These are phyloP conservation scores for Synchiropus splendidus DNA, from an alignment of 2,113 vertebrate species.

Conservation along the genomic window DNA sequence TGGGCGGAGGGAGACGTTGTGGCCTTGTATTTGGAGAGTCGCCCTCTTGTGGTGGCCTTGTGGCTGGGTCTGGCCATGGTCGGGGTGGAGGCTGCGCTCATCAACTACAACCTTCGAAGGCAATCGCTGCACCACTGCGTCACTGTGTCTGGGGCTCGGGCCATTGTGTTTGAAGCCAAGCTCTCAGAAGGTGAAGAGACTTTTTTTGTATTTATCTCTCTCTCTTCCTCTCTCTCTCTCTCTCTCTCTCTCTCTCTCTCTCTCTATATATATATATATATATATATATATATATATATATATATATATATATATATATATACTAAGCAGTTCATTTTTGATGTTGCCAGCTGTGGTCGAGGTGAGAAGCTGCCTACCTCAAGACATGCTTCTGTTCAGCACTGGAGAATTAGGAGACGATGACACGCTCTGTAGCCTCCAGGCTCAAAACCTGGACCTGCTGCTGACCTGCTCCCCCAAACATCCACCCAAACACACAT, in stretches of 20 bases:
- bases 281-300: too few relatives aligned
- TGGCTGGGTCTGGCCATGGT: slow-evolving; percentile 83
- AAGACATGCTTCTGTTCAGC: slow-evolving; percentile 67
- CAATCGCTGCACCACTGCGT: slow-evolving; percentile 74
- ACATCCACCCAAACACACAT: slow-evolving; percentile 26
- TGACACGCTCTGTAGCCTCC: slow-evolving; percentile 13
- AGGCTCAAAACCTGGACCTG: slow-evolving; percentile 57
- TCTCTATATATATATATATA: too few relatives aligned
- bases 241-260: too few relatives aligned
- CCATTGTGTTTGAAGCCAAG: slow-evolving; percentile 62
- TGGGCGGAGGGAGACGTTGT: slow-evolving; percentile 71
- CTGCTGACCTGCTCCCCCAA: slow-evolving; percentile 50
- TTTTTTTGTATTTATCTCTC: not conserved
- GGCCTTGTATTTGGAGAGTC: slow-evolving; percentile 78
- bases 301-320: too few relatives aligned
- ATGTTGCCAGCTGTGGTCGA: slow-evolving; percentile 60
- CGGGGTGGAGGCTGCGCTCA: slow-evolving; percentile 73
- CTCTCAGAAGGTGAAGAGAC: not conserved
- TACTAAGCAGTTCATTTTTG: too few relatives aligned
- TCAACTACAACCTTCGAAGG: slow-evolving; percentile 75
- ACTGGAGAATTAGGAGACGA: slow-evolving; percentile 31
- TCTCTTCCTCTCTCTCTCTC: too few relatives aligned
- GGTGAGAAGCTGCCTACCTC: slow-evolving; percentile 63
- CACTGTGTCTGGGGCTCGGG: slow-evolving; percentile 63
- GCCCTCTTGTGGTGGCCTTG: slow-evolving; percentile 69